Base-by-base conservation (phyloP, 2,888 invertebrate genomes). In the Anagyrus pseudococci region DNA sequence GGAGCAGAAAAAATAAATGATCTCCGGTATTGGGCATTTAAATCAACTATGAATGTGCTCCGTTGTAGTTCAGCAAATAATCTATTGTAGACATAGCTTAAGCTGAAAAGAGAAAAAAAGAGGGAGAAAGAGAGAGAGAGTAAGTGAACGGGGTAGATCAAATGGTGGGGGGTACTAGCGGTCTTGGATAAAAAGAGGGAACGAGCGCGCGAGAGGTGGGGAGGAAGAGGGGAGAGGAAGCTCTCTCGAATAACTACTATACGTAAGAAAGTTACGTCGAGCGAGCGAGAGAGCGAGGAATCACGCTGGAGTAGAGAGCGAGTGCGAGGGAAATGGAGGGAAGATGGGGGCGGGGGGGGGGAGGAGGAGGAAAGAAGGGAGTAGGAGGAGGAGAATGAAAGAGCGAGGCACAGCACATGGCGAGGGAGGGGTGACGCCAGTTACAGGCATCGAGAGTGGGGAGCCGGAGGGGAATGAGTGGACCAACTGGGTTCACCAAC, bases 401-500 rank as follows among this genome's bases (percentile, higher is more conserved):
- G 41, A 58, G 56, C 50, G 63, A 58, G 48, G 17, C 29, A 29
- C 4, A 29, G 29, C 29, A 29, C 29, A 29, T 29, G 29, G 29
- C 29, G 10, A 29, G 10, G 29, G 10, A 4, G 29, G 10, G 10
- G 29, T 7, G 43, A 59, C 55, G 54, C 49, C 25, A 55, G 20
- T 55, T 49, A 46, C 40, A 58, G 33, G 55, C 33, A 59, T 52
- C 57, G 53, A 57, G 65, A 60, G 50, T 49, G 68, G 68, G 70
- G 69, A 64, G 63, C 29, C 19, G 68, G 68, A 66, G 72, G 67
- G 69, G 70, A 69, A 71, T 70, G 75, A 78, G 80, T 79, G 79
- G 80, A 80, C 80, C 79, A 79, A 80, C 80, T 79, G 77, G 79
- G 78, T 80, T 80, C 80, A 77, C 78, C 79, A 77, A 73, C 77